Conservation (phyloP, 1,140 invertebrate species). For the Pseudobourletiella spinata region DNA sequence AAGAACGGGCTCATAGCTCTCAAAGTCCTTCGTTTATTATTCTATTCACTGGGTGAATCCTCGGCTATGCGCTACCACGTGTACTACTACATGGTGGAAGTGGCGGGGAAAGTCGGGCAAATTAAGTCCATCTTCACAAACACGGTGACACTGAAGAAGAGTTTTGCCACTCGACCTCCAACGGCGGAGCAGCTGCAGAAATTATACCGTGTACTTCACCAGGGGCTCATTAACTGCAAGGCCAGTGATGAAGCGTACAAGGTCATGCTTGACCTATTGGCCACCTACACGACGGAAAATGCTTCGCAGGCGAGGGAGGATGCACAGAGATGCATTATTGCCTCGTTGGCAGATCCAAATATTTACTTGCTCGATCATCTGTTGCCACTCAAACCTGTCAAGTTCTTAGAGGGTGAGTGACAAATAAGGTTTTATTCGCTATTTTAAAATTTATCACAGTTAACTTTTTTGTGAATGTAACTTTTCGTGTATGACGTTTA, state of each 20-base stretch:
- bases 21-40: conserved; percentile 77
- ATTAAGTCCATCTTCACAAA: conserved; percentile 63
- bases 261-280: conserved; percentile 91
- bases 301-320: conserved; percentile 92
- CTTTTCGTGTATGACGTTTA: no score
- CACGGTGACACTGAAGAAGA: conserved; percentile 72
- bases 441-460: background rate
- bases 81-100: conserved; percentile 79
- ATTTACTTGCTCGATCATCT: conserved; percentile 91
- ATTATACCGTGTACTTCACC: conserved; percentile 75
- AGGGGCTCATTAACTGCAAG: conserved; percentile 66
- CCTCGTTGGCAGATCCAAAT: conserved; percentile 86
- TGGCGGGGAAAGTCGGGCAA: conserved; percentile 76
- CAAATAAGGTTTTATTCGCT: no score
- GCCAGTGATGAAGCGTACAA: conserved; percentile 49
- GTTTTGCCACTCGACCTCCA: conserved; percentile 70
- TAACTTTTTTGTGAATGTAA: background rate
- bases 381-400: conserved; percentile 83
- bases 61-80: conserved; percentile 82
- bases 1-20: conserved; percentile 71
- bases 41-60: conserved; percentile 76
- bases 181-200: conserved; percentile 84
- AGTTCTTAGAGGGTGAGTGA: conserved; percentile 48
- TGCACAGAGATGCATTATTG: conserved; percentile 90
- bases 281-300: conserved; percentile 93